Evolutionary conservation across 1,140 invertebrate genomes (phyloP).

Genomic region (Anoplolepis gracilipes): DNA sequence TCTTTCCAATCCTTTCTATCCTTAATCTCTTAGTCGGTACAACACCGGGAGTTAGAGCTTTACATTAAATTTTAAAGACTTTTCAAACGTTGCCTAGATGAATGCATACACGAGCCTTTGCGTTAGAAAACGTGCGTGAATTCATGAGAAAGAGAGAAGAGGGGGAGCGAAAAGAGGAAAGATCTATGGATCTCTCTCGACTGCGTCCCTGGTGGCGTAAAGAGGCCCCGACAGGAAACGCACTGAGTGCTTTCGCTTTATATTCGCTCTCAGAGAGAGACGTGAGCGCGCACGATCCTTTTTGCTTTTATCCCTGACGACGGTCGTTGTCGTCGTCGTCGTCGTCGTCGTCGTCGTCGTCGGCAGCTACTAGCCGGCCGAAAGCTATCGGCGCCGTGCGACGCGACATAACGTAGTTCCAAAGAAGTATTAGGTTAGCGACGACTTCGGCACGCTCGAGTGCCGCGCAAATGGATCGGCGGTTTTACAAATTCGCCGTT

Average conservation of each 20-base stretch:
- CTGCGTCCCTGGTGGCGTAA: constrained; percentile 42
- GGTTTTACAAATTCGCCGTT: constrained; percentile 58
- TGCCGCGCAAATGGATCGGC: constrained; percentile 57
- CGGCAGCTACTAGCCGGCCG: constrained; percentile 43
- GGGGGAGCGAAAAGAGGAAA: background rate
- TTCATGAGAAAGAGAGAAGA: background rate
- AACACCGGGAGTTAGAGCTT: constrained; percentile 68
- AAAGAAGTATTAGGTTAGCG: constrained; percentile 54
- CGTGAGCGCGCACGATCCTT: constrained; percentile 58
- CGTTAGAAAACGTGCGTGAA: constrained; percentile 31
- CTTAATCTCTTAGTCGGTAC: constrained; percentile 64
- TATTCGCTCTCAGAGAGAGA: constrained; percentile 36
- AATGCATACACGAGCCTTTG: constrained; percentile 15
- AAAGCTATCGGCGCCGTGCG: constrained; percentile 56
- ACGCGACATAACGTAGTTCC: constrained; percentile 45
- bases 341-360: constrained; percentile 16
- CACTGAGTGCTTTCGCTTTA: constrained; percentile 70
- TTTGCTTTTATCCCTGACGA: constrained; percentile 51
- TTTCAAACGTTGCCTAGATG: constrained; percentile 67
- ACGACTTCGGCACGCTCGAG: constrained; percentile 59
- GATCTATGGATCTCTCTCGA: constrained; percentile 46
- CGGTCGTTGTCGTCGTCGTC: constrained; percentile 15
- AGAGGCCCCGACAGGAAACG: constrained; percentile 67
- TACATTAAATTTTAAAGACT: constrained; percentile 74
- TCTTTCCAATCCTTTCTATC: constrained; percentile 34